A percentile compares a stretch with the other conserved stretches of the same genome.
Evolutionary conservation across 2,797 vertebrate genomes (phyloP).

Genomic region (Pitangus sulphuratus): DNA sequence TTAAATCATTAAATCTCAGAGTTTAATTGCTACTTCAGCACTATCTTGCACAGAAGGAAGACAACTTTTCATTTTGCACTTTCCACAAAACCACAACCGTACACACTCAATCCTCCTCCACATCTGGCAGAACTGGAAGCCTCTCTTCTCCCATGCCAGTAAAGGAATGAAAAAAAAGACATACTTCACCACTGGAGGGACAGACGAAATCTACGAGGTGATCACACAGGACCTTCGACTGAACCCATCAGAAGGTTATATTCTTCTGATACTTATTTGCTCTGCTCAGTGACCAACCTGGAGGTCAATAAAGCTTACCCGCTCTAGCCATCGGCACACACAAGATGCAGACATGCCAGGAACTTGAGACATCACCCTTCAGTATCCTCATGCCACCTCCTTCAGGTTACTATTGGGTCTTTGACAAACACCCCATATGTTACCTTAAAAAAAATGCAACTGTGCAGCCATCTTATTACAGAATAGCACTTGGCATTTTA

Average conservation of each 20-base stretch:
- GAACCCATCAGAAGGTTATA: background rate
- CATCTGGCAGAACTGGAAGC: background rate
- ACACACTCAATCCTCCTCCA: background rate
- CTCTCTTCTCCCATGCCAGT: background rate
- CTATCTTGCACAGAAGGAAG: background rate
- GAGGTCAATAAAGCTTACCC: background rate
- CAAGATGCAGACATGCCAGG: background rate
- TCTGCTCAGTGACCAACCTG: background rate
- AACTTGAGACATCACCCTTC: background rate
- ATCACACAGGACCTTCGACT: background rate
- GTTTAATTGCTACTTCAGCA: background rate
- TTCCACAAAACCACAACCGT: background rate
- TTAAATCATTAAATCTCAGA: constrained; percentile 16
- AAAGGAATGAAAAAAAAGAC: background rate
- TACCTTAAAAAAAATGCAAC: background rate
- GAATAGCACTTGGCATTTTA: background rate
- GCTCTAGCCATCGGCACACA: background rate
- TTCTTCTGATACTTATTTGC: background rate
- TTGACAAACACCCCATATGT: background rate
- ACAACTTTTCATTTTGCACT: background rate
- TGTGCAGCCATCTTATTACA: background rate
- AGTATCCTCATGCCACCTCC: background rate
- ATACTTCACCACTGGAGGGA: background rate
- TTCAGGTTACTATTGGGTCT: background rate
- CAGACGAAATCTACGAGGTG: background rate